Base-by-base conservation (phyloP, 2,888 invertebrate genomes). In the Barypeithes pellucidus region DNA sequence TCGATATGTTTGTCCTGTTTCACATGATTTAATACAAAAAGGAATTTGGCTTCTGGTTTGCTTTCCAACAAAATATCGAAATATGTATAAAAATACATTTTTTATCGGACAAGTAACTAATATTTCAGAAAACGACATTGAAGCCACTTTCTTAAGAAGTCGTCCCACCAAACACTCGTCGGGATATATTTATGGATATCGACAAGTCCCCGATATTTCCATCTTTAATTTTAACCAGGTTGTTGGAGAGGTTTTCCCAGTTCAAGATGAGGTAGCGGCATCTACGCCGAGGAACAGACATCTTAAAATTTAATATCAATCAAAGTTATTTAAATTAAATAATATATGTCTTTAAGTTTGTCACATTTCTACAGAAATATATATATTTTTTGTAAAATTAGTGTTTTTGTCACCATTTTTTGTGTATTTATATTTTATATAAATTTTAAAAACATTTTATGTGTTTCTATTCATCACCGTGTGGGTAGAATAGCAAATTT, bases 211-310 rank as follows among this genome's bases (percentile, higher is more conserved):
- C n/a, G 54, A 54, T 54, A 54, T 54, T n/a, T 54, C 54, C 29
- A 54, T 29, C 29, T 54, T 54, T 54, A 11, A 54, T 22, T 54
- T 54, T 54, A 54, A 54, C 1, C 54, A 54, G 54, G 54, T 54
- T 54, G 54, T 54, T 54, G 54, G 54, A 54, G n/a, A 54, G 54
- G 54, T 54, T 54, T 29, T 54, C 54, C 22, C 22, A 54, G 29
- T 54, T 54, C 22, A 54, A 24, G 29, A 54, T 29, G 24, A 54
- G 54, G 29, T 29, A 29, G 14, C 12, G 22, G 54, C 54, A 54
- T 54, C 54, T 54, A 54, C 22, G 29, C 29, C 29, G 29, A 29
- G 54, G n/a, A 54, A 54, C 9, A 54, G 54, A 54, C 54, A 24
- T 54, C 29, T n/a, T 54, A 29, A 54, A 54, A 29, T 54, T 54